Conservation (phyloP, 1,140 invertebrate genomes). For the Orussus abietinus region DNA sequence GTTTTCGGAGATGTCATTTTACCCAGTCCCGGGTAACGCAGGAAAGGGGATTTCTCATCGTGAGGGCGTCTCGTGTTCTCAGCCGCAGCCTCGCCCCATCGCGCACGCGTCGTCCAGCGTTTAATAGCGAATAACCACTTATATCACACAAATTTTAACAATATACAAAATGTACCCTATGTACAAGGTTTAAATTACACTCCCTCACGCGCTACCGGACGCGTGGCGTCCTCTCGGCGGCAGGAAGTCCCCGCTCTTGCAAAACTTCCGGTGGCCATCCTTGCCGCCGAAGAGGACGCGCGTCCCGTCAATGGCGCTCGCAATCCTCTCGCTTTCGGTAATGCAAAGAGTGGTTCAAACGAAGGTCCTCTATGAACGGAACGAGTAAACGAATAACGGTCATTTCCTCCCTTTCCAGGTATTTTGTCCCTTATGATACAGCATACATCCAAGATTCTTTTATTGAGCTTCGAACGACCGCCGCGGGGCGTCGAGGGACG, state of each 20-base stretch:
- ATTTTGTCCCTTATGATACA: slow-evolving; percentile 18
- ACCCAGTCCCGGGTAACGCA: no score
- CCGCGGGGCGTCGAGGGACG: no score
- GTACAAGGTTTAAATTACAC: slow-evolving; percentile 54
- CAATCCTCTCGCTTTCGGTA: no score
- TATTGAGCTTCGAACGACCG: slow-evolving; percentile 30
- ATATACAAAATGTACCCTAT: slow-evolving; percentile 56
- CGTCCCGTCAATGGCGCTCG: no score
- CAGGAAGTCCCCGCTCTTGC: no score
- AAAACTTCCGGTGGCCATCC: no score
- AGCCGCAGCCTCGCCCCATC: no score
- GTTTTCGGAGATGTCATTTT: no score
- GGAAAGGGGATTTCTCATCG: no score
- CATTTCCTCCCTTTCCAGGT: slow-evolving; percentile 8
- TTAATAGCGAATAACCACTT: slow-evolving; percentile 52
- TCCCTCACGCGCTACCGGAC: slow-evolving; percentile 29
- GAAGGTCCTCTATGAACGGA: slow-evolving; percentile 40
- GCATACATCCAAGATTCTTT: slow-evolving; percentile 43
- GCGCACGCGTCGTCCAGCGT: slow-evolving; percentile 6
- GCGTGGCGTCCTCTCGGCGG: slow-evolving; percentile 6
- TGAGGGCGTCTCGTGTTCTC: no score
- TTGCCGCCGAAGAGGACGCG: no score
- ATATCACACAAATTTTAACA: slow-evolving; percentile 57
- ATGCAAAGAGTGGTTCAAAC: slow-evolving; percentile 27
- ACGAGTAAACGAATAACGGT: slow-evolving; percentile 46